Evolutionary conservation across 2,113 vertebrate genomes (phyloP), one percentile per base, ranked within the genome.

Genomic region (Oceanodroma tethys): DNA sequence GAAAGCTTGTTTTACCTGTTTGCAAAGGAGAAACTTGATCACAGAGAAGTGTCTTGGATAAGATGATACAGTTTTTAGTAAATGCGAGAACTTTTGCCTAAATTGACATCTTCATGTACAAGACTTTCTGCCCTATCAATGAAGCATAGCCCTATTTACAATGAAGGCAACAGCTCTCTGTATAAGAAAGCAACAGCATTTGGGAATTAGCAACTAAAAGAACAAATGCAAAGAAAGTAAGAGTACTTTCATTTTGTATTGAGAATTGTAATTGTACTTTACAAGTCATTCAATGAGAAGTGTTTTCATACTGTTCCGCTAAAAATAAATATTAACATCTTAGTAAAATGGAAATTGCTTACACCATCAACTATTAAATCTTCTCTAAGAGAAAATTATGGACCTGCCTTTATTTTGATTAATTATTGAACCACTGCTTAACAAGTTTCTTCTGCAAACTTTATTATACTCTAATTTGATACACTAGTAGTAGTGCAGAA

Each of bases 381-480:
- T 79, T 78, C 45, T 30, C 36, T 45, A 56, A 59, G 11, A 58
- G 81, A 48, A 75, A 88, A 80, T 72, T 23, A 75, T 36, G 30
- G 86, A 52, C 8, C 17, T 71, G 22, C 29, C n/a, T 93, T 92
- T 75, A 42, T 82, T 71, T 82, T 70, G 63, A 89, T 78, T 90
- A 81, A 89, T 89, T 68, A 94, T 91, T 81, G 71, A 95, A 87
- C 56, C 43, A 62, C 22, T 50, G 30, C 63, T 92, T 96, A 93
- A 62, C 29, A 85, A 59, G 63, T 48, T 81, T 9, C 65, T 59
- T 87, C 59, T 85, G 73, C 26, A 68, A 75, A 79, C 60, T 63
- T 34, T 80, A 81, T 62, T 78, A 23, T 26, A 48, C 56, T 84
- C 25, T 52, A 62, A 48, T 86, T 60, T 74, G 52, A 62, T 8